Conservation (phyloP, 2,113 vertebrate species). For the Lucifuga dentata region DNA sequence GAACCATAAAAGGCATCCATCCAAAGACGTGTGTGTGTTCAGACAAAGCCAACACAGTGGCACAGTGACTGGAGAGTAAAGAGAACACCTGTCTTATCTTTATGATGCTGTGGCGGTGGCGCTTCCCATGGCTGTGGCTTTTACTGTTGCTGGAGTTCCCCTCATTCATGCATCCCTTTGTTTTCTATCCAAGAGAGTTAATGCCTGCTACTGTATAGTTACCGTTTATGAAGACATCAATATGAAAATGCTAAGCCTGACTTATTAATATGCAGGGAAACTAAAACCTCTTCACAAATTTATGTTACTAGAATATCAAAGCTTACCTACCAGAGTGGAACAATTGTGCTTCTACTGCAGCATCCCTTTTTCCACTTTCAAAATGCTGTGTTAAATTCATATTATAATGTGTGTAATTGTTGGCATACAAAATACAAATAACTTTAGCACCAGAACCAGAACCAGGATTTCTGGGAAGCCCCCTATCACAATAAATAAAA, state of each 20-base stretch:
- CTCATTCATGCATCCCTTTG: constrained; percentile 41
- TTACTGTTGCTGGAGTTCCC: constrained; percentile 43
- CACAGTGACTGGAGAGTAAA: constrained; percentile 51
- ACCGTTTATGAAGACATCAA: constrained; percentile 26
- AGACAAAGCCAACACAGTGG: constrained; percentile 58
- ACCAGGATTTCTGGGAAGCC: too few relatives aligned
- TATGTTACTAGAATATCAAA: constrained; percentile 12
- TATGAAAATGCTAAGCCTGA: not conserved
- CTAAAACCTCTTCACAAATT: constrained; percentile 11
- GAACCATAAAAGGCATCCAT: constrained; percentile 74
- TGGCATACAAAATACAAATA: too few relatives aligned
- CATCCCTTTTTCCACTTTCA: too few relatives aligned
- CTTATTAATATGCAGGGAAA: constrained; percentile 25
- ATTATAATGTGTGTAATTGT: too few relatives aligned
- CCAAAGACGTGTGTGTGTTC: constrained; percentile 59
- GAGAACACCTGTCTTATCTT: constrained; percentile 75
- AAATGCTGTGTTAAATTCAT: too few relatives aligned
- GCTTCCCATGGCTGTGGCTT: constrained; percentile 28
- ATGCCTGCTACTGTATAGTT: constrained; percentile 9
- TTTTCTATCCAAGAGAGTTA: constrained; percentile 41
- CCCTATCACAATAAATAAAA: constrained; percentile 6
- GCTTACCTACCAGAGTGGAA: too few relatives aligned
- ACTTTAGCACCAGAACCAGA: too few relatives aligned
- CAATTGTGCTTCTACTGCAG: too few relatives aligned
- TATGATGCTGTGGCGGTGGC: constrained; percentile 49